Percentiles rank a stretch among this genome's conserved stretches.
Conservation (phyloP, 2,888 invertebrate species). For the Leucophora obtusa region DNA sequence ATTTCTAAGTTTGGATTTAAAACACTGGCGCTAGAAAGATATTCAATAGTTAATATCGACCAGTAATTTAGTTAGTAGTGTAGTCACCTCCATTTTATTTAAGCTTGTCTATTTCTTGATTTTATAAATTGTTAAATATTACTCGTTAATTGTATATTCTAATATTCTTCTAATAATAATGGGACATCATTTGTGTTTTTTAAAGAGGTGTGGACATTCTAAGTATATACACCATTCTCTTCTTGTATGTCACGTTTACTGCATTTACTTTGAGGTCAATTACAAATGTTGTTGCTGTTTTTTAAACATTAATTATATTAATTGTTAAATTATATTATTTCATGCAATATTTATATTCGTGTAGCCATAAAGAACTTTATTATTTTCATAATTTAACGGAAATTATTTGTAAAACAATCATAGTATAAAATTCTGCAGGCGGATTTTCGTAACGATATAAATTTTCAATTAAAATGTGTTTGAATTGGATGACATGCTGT, state of each 20-base stretch:
- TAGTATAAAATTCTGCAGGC: slow-evolving; percentile 48
- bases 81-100: background rate
- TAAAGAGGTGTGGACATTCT: slow-evolving; percentile 51
- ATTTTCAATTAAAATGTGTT: background rate
- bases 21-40: no score
- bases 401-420: slow-evolving; percentile 43
- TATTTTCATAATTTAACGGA: slow-evolving; percentile 39
- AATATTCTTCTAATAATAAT: slow-evolving; percentile 12
- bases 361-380: slow-evolving; percentile 47
- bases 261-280: slow-evolving; percentile 62
- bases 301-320: slow-evolving; percentile 62
- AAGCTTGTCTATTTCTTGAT: background rate
- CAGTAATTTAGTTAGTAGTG: no score
- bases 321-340: slow-evolving; percentile 63
- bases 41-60: no score
- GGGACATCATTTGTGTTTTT: slow-evolving; percentile 28
- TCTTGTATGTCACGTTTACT: slow-evolving; percentile 61
- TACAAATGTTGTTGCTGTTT: slow-evolving; percentile 42
- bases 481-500: no score
- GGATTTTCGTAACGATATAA: slow-evolving; percentile 29
- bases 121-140: background rate
- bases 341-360: slow-evolving; percentile 58
- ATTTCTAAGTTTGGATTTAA: no score
- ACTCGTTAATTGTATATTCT: background rate
- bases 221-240: slow-evolving; percentile 44